Evolutionary conservation across 2,888 invertebrate genomes (phyloP), one percentile per base, ranked within the genome.

Genomic region (Andrena trimmerana): DNA sequence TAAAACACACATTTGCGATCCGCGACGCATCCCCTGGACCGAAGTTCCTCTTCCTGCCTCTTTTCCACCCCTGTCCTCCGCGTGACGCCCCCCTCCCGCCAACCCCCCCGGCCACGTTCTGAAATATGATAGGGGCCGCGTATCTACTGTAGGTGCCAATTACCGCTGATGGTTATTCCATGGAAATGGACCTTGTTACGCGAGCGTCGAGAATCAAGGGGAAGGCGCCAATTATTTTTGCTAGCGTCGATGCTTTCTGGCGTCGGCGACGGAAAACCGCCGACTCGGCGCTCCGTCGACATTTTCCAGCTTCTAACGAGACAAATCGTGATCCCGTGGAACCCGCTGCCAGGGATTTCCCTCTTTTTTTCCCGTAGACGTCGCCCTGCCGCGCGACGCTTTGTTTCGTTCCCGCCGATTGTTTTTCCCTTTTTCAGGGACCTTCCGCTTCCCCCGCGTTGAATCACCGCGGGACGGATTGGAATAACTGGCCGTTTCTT

Each of bases 101-200:
- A 48, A 13, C 79, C 84, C 60, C 62, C 83, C 62, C 83, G 52
- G 24, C 52, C 31, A n/a, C 86, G 89, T 90, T 90, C 90, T 92
- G 93, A 93, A 93, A 93, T 93, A 93, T 91, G 93, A 93, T 92
- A 91, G 90, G 90, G 83, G 71, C 85, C 83, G 86, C 90, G 78
- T 87, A 90, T 89, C 89, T 84, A 87, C 85, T 91, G 90, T 91
- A 92, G 91, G 92, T 93, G 93, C 94, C 94, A 94, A 94, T 94
- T 94, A 94, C 91, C 90, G 91, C 84, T 93, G 94, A 93, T 93
- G 93, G 93, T 92, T 93, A 93, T 93, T 92, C 93, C 92, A 94
- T 94, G 94, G 93, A 94, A 93, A 94, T 94, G 92, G 93, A 91
- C 92, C 94, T 93, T 93, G 93, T 94, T 94, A 93, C 89, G 91